Evolutionary conservation across 2,113 vertebrate species (phyloP).

Genomic region (Pseudopodoces humilis): DNA sequence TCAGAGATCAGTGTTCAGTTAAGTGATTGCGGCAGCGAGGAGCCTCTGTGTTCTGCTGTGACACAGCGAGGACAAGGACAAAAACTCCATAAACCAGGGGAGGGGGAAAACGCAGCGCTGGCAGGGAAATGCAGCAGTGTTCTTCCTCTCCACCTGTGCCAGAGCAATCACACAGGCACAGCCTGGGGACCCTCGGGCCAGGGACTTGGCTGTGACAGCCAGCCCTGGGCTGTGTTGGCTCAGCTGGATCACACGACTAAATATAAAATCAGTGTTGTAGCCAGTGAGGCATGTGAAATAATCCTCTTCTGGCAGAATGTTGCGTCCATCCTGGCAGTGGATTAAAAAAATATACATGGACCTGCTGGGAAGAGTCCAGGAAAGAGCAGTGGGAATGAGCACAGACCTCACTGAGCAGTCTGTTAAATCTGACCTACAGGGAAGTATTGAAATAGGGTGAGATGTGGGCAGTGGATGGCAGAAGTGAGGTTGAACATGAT

Average conservation of each 20-base stretch:
- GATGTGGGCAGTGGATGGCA: neutral
- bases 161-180: neutral
- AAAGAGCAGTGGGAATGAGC: neutral
- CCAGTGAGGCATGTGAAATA: neutral
- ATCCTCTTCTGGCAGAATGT: conserved; percentile 19
- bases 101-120: neutral
- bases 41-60: neutral
- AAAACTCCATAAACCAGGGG: neutral
- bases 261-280: neutral
- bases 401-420: neutral
- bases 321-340: neutral
- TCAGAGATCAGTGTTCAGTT: neutral
- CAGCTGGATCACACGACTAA: neutral
- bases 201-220: neutral
- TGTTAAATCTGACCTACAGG: neutral
- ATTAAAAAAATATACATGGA: neutral
- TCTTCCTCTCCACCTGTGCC: neutral
- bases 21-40: neutral
- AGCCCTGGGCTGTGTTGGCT: neutral
- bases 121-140: neutral
- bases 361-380: conserved; percentile 2
- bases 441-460: neutral
- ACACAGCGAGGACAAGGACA: neutral
- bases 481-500: neutral
- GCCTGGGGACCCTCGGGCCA: neutral